Evolutionary conservation across 2,113 vertebrate species (phyloP).

Genomic region (Cochlearius cochlearius): DNA sequence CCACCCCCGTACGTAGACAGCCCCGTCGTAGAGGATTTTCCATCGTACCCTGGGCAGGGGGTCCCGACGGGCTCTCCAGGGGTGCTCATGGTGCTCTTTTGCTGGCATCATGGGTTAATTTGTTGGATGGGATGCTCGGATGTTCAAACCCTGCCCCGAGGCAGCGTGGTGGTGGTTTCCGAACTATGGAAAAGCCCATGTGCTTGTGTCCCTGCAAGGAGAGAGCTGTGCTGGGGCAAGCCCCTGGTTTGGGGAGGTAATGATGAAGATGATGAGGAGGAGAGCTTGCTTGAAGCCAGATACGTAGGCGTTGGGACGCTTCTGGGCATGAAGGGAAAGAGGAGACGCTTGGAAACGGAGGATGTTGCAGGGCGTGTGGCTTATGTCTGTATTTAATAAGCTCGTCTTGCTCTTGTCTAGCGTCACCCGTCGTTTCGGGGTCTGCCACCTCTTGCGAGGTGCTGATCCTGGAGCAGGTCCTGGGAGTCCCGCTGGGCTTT

Average conservation of each 20-base stretch:
- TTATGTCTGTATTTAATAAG: not conserved
- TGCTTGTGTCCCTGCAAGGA: not conserved
- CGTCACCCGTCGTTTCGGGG: not conserved
- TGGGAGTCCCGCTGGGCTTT: not conserved
- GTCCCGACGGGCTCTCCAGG: accelerated
- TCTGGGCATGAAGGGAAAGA: not conserved
- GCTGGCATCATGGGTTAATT: not conserved
- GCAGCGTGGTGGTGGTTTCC: not conserved
- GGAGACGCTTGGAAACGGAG: not conserved
- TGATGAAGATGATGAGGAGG: not conserved
- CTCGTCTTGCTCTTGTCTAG: not conserved
- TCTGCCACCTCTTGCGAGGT: not conserved
- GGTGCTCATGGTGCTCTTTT: not conserved
- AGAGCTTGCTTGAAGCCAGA: not conserved
- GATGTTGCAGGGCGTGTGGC: not conserved
- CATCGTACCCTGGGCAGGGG: not conserved
- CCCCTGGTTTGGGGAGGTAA: not conserved
- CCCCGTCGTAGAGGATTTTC: not conserved
- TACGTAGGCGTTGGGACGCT: not conserved
- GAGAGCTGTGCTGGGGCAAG: not conserved
- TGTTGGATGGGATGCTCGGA: not conserved
- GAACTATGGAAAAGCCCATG: not conserved
- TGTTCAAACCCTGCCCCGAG: not conserved
- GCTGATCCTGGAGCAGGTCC: not conserved
- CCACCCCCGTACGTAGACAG: accelerated